Base-by-base conservation (phyloP, 2,797 vertebrate genomes). In the Myotis planiceps region DNA sequence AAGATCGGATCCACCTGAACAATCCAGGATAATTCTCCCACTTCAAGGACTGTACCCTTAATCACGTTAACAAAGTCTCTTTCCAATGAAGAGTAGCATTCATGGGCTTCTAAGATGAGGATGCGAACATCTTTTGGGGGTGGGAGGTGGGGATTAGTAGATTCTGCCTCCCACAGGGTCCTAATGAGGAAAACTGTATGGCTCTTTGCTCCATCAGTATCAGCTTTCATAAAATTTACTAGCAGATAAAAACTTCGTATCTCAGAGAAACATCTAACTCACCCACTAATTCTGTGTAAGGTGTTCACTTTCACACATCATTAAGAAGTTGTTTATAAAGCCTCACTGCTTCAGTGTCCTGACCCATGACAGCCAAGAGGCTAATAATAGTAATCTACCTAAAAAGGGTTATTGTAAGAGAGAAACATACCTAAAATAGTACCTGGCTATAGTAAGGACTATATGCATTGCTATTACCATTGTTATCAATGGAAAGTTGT, bases 201-300 rank as follows among this genome's bases (percentile, higher is more conserved):
- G 5, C 29, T 90, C 2, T 75, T 93, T 87, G 25, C 25, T 80
- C 34, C 69, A 58, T 27, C 23, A 58, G 55, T 27, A 58, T 58
- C 55, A 58, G 49, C 53, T 90, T 95, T 92, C 45, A 39, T 78
- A 66, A 82, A 90, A 84, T 42, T 58, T 80, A 72, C 6, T 47
- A 76, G 25, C 18, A 66, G 51, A 14, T 49, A 82, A 51, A 84
- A 92, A 39, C 25, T 89, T 71, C 42, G 16, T 83, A 63, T 78
- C 23, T 39, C 34, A 65, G 53, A 66, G 68, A 90, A 93, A 71
- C 51, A 88, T 55, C n/a, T 71, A 60, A 55, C 9, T 60, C 29
- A 45, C 63, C 23, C 51, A 29, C 12, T 88, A 29, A 27, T 14
- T 76, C 5, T 51, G 29, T 39, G 27, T 72, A 49, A 75, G 60